Base-by-base conservation (phyloP, 1,140 invertebrate species). In the Vanessa tameamea region DNA sequence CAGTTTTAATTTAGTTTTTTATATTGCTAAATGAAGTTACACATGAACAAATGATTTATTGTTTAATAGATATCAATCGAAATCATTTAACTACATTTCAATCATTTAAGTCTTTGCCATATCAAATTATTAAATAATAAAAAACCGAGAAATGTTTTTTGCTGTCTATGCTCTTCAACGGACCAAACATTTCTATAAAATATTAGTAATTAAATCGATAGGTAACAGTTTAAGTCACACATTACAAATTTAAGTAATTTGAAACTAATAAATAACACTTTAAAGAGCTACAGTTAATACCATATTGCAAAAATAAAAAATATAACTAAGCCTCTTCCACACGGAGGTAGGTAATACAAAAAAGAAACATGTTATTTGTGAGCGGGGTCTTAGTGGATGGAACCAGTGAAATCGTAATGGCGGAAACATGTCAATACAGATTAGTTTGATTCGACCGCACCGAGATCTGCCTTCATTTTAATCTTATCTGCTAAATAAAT, bases 361-460 rank as follows among this genome's bases (percentile, higher is more conserved):
- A 57, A 57, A 84, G 26, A 31, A 86, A 86, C 75, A 79, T 75
- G 78, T 80, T 81, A 84, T 87, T 89, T 82, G 72, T 80, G 74
- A 85, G 79, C 73, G 68, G 80, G 78, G 78, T 81, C 79, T 81
- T 81, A 69, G 80, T 75, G 75, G 77, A 82, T 76, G 77, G 78
- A 82, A 86, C 85, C 86, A 87, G 78, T 83, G 78, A 80, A 92
- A 88, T 90, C 90, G 87, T 83, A 90, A 89, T 86, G 75, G 84
- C 86, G 90, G 88, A 92, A 92, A 92, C 86, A 80, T 90, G 90
- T 90, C 90, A 87, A 92, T 91, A 89, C 83, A 77, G 74, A 90
- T 92, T 89, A 90, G 78, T 76, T 71, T 77, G 84, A 84, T 82
- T 76, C 72, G 76, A 70, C 78, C 81, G 79, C 84, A 82, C 81